phyloP scores from a whole-genome alignment of 1,140 invertebrate genomes.

The Ylistrum balloti region DNA sequence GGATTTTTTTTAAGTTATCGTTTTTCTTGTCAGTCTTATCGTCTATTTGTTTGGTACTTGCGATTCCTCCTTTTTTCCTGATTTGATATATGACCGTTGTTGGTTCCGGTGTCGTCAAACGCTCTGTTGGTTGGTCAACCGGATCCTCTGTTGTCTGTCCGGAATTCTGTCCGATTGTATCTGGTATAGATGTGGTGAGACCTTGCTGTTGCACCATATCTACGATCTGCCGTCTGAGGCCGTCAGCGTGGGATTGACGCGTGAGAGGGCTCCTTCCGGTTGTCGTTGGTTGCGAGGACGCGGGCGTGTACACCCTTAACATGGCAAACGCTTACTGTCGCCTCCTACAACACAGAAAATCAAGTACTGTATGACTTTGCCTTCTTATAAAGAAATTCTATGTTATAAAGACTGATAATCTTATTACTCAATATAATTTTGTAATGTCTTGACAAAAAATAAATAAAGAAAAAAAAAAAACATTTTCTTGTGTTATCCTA shows the following conservation, averaged over 20 bases:
- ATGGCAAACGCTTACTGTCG: background rate
- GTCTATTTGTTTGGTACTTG: background rate
- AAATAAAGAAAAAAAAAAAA: too few relatives aligned
- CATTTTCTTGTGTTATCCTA: too few relatives aligned
- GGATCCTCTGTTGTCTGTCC: background rate
- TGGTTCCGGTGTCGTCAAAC: background rate
- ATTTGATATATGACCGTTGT: background rate
- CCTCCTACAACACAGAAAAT: background rate
- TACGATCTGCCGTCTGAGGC: conserved; percentile 20
- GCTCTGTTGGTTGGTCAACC: background rate
- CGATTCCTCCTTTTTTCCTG: background rate
- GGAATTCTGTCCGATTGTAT: background rate
- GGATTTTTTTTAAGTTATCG: background rate
- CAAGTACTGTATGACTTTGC: too few relatives aligned
- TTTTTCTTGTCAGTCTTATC: background rate
- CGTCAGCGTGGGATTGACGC: conserved; percentile 7
- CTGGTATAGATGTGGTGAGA: background rate
- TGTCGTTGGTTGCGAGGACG: background rate
- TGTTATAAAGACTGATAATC: too few relatives aligned
- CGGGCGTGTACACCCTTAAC: conserved; percentile 22
- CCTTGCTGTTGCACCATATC: background rate
- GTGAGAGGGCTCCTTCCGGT: conserved; percentile 10
- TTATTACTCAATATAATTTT: too few relatives aligned
- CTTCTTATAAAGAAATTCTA: too few relatives aligned
- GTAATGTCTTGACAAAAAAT: too few relatives aligned